phyloP scores from a whole-genome alignment of 2,888 invertebrate species.

The Spicauda simplicius region DNA sequence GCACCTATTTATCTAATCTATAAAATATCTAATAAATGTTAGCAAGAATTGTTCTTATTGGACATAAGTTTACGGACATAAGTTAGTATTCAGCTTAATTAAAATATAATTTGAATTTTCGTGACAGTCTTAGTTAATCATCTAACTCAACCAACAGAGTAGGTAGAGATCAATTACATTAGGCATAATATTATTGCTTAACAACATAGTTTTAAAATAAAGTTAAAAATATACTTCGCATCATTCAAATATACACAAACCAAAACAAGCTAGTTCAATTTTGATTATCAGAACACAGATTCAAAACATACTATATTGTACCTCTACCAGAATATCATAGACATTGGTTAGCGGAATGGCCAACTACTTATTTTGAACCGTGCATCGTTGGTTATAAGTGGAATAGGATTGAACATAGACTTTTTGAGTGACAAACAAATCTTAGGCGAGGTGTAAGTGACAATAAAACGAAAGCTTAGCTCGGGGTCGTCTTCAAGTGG shows the following conservation, averaged over 20 bases:
- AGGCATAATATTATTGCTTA: too few species aligned
- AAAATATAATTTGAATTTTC: too few species aligned
- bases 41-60: too few species aligned
- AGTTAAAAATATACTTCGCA: too few species aligned
- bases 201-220: too few species aligned
- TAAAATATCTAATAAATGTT: too few species aligned
- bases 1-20: too few species aligned
- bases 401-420: constrained; percentile 49
- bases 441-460: constrained; percentile 80
- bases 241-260: constrained; percentile 46
- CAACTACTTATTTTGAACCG: constrained; percentile 45
- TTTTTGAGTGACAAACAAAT: constrained; percentile 66
- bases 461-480: constrained; percentile 82
- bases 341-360: not conserved
- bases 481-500: constrained; percentile 81
- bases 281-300: constrained; percentile 71
- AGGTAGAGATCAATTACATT: too few species aligned
- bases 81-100: too few species aligned
- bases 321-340: constrained; percentile 35
- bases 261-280: constrained; percentile 71
- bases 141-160: too few species aligned
- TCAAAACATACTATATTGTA: constrained; percentile 74
- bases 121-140: too few species aligned
- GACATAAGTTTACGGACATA: too few species aligned
- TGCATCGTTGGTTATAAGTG: constrained; percentile 31